Percentiles rank a stretch among this genome's conserved stretches.
Conservation (phyloP, 1,140 invertebrate species). For the Tetramorium alpestre region DNA sequence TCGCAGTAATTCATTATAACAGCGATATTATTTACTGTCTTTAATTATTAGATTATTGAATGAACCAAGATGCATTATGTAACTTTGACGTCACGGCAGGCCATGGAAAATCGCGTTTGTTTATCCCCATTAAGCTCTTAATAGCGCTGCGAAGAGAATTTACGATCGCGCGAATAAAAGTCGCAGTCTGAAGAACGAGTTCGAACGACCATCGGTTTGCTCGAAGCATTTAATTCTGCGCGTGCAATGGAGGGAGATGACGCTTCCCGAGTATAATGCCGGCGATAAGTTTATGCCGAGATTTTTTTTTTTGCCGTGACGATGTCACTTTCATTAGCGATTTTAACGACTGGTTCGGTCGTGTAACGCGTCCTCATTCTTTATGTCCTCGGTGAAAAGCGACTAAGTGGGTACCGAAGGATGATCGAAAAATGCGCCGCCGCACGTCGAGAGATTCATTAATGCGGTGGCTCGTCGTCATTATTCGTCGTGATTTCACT, state of each 20-base stretch:
- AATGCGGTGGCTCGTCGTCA: not conserved
- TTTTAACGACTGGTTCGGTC: conserved; percentile 58
- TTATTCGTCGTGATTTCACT: not conserved
- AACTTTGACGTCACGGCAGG: not conserved
- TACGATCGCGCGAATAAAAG: conserved; percentile 45
- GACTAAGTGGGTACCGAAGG: not conserved
- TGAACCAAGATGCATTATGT: not conserved
- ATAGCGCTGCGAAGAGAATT: conserved; percentile 35
- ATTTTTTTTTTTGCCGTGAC: not conserved
- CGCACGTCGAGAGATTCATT: not conserved
- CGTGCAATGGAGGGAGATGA: conserved; percentile 13
- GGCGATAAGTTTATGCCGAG: conserved; percentile 37
- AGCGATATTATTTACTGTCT: not conserved
- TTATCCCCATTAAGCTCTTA: conserved; percentile 34
- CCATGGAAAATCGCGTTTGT: conserved; percentile 25
- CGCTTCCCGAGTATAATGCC: conserved; percentile 23
- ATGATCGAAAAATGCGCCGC: conserved; percentile 11
- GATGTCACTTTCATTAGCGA: conserved; percentile 55
- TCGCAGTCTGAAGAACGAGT: conserved; percentile 19
- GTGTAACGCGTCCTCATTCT: conserved; percentile 47
- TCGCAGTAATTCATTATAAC: not conserved
- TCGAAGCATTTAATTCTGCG: conserved; percentile 38
- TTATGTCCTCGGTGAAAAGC: conserved; percentile 19
- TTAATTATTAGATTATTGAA: conserved; percentile 29
- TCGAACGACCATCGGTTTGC: conserved; percentile 41